A percentile compares a stretch with the other conserved stretches of the same genome.
phyloP scores from a whole-genome alignment of 2,797 vertebrate species.

The Tenualosa thibaudeaui region DNA sequence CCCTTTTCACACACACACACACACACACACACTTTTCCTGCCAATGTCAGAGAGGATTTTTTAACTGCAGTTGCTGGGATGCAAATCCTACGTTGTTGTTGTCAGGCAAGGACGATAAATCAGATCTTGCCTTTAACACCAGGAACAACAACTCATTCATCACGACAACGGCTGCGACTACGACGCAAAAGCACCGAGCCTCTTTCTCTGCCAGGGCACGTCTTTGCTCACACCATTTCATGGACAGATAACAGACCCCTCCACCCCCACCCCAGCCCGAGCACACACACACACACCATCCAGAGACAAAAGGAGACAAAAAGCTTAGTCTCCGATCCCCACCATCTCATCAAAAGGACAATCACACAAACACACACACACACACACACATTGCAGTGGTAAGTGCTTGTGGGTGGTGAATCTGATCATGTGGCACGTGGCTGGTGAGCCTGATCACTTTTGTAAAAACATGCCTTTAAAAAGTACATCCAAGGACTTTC shows the following conservation, averaged over 20 bases:
- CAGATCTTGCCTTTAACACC: not conserved
- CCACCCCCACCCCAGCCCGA: not conserved
- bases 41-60: conserved; percentile 6
- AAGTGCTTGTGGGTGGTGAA: not conserved
- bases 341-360: not conserved
- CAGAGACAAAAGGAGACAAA: not conserved
- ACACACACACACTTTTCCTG: not conserved
- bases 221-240: not conserved
- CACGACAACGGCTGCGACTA: not conserved
- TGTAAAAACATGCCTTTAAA: no score
- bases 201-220: not conserved
- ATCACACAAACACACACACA: not conserved
- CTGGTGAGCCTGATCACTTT: not conserved
- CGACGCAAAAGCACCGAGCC: not conserved
- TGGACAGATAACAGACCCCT: not conserved
- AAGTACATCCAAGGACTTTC: no score
- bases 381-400: not conserved
- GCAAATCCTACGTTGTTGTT: not conserved
- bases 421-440: not conserved
- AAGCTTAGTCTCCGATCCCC: no score
- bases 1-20: not conserved
- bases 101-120: not conserved
- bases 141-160: not conserved
- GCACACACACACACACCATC: not conserved
- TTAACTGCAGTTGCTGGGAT: not conserved